These are phyloP conservation scores for Acanthornis magna DNA, from an alignment of 2,797 vertebrate genomes.

Conservation along the genomic window DNA sequence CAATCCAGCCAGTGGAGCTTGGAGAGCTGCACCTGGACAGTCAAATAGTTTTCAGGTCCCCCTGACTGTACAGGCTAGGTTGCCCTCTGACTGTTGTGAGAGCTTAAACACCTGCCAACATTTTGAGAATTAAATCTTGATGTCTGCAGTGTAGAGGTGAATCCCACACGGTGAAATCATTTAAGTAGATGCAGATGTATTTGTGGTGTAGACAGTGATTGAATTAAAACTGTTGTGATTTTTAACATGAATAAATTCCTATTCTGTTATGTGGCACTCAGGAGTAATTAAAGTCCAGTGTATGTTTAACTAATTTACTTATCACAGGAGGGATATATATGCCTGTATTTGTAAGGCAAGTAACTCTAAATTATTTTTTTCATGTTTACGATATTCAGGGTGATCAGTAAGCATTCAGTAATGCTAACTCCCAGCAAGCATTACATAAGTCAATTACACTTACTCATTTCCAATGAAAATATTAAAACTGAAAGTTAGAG, in stretches of 20 bases:
- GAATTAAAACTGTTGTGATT: background rate
- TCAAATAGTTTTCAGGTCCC: background rate
- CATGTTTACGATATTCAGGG: background rate
- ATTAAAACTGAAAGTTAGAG: slow-evolving; percentile 3
- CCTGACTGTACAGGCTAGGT: background rate
- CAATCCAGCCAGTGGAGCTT: background rate
- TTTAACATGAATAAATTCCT: background rate
- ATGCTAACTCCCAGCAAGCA: background rate
- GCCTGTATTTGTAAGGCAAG: background rate
- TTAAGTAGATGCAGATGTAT: background rate
- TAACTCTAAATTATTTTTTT: background rate
- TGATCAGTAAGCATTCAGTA: background rate
- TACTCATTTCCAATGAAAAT: background rate
- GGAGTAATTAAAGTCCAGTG: background rate
- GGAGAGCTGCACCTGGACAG: background rate
- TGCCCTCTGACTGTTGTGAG: background rate
- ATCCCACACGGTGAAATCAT: background rate
- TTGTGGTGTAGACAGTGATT: background rate
- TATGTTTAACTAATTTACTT: background rate
- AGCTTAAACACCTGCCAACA: background rate
- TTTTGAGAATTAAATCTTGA: background rate
- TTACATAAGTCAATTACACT: background rate
- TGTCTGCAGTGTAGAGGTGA: background rate
- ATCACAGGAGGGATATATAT: background rate
- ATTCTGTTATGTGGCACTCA: background rate